Evolutionary conservation across 1,140 invertebrate genomes (phyloP).

Genomic region (Sitobion miscanthi): DNA sequence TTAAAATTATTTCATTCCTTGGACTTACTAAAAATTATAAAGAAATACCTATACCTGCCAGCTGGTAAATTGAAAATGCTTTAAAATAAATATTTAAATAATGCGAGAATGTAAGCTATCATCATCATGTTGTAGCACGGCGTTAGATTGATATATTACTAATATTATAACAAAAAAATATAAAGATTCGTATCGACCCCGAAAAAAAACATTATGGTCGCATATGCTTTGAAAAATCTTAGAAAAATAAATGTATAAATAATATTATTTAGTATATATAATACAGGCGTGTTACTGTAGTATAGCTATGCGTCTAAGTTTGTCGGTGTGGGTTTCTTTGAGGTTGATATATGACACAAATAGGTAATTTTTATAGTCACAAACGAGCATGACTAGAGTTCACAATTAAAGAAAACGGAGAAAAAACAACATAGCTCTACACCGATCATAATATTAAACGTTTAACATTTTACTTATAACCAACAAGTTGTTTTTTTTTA

Average conservation of each 20-base stretch:
- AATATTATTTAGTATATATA: conserved; percentile 22
- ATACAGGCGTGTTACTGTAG: neutral
- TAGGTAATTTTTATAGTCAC: conserved; percentile 55
- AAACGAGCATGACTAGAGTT: conserved; percentile 51
- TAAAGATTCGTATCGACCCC: conserved; percentile 4
- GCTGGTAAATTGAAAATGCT: neutral
- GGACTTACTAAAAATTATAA: neutral
- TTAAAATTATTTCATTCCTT: neutral
- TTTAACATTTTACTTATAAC: conserved; percentile 51
- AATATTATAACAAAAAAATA: neutral
- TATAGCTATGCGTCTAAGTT: conserved; percentile 21
- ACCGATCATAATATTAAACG: conserved; percentile 45
- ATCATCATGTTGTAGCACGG: neutral
- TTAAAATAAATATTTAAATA: conserved; percentile 20
- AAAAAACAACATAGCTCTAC: conserved; percentile 26
- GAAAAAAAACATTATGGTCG: neutral
- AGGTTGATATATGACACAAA: conserved; percentile 53
- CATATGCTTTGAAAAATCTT: neutral
- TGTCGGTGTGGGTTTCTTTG: conserved; percentile 47
- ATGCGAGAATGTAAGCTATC: neutral
- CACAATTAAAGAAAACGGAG: conserved; percentile 44
- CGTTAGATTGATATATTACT: neutral
- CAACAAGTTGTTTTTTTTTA: conserved; percentile 37
- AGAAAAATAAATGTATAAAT: neutral
- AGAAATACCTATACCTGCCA: neutral